phyloP scores from a whole-genome alignment of 2,888 invertebrate genomes.

The Drosophila neotestacea region DNA sequence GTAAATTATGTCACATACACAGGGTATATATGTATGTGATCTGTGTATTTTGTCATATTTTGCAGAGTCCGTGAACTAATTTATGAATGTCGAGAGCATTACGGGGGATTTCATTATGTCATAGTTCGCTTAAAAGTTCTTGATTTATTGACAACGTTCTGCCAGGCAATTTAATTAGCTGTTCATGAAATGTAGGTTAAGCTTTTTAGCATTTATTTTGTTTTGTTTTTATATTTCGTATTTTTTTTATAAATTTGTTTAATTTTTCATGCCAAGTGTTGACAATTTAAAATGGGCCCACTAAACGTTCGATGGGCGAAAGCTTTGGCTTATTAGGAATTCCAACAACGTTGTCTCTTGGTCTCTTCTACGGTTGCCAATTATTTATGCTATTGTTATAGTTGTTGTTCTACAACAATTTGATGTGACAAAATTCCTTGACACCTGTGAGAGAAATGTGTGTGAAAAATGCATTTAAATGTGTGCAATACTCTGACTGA shows the following conservation, averaged over 20 bases:
- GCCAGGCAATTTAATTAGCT: conserved; percentile 44
- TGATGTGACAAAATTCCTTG: conserved; percentile 21
- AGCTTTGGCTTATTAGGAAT: conserved; percentile 23
- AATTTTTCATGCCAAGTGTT: conserved; percentile 33
- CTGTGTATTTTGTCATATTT: conserved; percentile 20
- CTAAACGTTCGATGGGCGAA: conserved; percentile 28
- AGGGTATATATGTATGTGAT: neutral
- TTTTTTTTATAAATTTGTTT: conserved; percentile 38
- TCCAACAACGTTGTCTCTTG: conserved; percentile 16
- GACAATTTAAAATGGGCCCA: conserved; percentile 44
- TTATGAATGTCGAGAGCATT: conserved; percentile 39
- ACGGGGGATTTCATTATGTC: conserved; percentile 25
- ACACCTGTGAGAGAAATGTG: conserved; percentile 28
- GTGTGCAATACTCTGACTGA: conserved; percentile 38
- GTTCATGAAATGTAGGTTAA: conserved; percentile 61
- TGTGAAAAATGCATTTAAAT: conserved; percentile 44
- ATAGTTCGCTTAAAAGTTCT: conserved; percentile 16
- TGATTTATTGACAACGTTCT: conserved; percentile 47
- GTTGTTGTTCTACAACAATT: conserved; percentile 23
- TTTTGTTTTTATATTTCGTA: conserved; percentile 28
- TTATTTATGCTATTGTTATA: conserved; percentile 18
- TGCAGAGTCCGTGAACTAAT: conserved; percentile 49
- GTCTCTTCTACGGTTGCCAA: conserved; percentile 17
- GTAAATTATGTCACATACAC: conserved; percentile 19
- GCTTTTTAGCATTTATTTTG: conserved; percentile 23